Base-by-base conservation (phyloP, 2,113 vertebrate species). In the Melozone crissalis region DNA sequence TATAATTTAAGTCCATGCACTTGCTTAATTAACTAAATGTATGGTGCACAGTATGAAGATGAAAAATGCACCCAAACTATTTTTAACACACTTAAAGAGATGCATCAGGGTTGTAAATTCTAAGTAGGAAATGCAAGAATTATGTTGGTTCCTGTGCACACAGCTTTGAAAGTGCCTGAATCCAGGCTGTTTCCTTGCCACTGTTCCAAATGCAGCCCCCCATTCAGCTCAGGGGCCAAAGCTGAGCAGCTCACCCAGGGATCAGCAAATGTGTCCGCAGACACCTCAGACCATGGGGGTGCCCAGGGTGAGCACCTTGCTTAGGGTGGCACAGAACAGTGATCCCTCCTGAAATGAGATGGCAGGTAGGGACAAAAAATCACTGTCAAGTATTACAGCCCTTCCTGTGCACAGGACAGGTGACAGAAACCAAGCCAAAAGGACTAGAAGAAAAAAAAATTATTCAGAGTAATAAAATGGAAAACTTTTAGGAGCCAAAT, bases 41-140 rank as follows among this genome's bases (percentile, higher is more conserved):
- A 72, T 21, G 61, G 91, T 75, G 80, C 89, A 71, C 39, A 8
- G 65, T 15, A 92, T 75, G 93, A 52, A 0, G 95, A 78, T 57
- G 35, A 81, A 92, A 96, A 84, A 94, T 68, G 89, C 89, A 84
- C 80, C 79, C 54, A 75, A 93, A 83, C 86, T 95, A 96, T 96
- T 94, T 96, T 94, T 95, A 94, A 92, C 33, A 0, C 68, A 18
- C 22, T 47, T 75, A 75, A 75, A 91, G 85, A 75, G 94, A 74
- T 8, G 1, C 73, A 65, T 78, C 78, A 31, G 33, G 47, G 80
- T 49, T 75, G 69, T 43, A 81, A 90, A 87, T n/a, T 71, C 41
- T 10, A 73, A 84, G 62, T 2, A 71, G 58, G 58, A 82, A 95
- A 82, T 1, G 35, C 55, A 69, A 55, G 71, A 85, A 77, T 37